A percentile compares a stretch with the other conserved stretches of the same genome.
Evolutionary conservation across 2,113 vertebrate genomes (phyloP).

Genomic region (Nerophis ophidion): DNA sequence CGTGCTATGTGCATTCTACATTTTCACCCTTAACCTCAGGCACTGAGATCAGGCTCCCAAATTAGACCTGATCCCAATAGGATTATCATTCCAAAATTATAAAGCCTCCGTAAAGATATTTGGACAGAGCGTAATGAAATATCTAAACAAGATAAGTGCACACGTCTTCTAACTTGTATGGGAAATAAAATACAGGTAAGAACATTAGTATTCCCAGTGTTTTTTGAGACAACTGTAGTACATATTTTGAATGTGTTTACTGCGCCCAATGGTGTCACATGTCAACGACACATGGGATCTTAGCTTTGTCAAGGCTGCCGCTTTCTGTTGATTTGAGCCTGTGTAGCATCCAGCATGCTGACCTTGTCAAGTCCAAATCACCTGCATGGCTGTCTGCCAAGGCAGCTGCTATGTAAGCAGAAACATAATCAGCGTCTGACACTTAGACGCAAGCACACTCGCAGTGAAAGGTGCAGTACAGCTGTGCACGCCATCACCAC

Average conservation of each 20-base stretch:
- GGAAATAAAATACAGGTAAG: neutral
- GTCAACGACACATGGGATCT: neutral
- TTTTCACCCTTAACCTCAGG: slow-evolving; percentile 48
- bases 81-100: slow-evolving; percentile 44
- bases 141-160: neutral
- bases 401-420: slow-evolving; percentile 45
- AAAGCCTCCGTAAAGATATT: slow-evolving; percentile 22
- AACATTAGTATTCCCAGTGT: neutral
- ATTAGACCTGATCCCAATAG: slow-evolving; percentile 68
- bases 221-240: neutral
- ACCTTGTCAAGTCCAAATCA: slow-evolving; percentile 54
- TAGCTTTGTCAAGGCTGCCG: neutral
- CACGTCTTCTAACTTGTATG: neutral
- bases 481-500: slow-evolving; percentile 7
- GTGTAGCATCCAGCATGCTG: slow-evolving; percentile 2
- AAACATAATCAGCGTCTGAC: slow-evolving; percentile 22
- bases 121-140: neutral
- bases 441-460: neutral
- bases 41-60: slow-evolving; percentile 45
- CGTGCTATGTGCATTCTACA: slow-evolving; percentile 7
- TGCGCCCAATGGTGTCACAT: neutral
- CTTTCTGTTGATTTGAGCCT: neutral
- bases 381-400: slow-evolving; percentile 38
- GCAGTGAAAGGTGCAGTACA: neutral
- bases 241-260: neutral